Evolutionary conservation across 1,140 invertebrate species (phyloP), one percentile per base, ranked within the genome.

Genomic region (Medauroidea extradentata): DNA sequence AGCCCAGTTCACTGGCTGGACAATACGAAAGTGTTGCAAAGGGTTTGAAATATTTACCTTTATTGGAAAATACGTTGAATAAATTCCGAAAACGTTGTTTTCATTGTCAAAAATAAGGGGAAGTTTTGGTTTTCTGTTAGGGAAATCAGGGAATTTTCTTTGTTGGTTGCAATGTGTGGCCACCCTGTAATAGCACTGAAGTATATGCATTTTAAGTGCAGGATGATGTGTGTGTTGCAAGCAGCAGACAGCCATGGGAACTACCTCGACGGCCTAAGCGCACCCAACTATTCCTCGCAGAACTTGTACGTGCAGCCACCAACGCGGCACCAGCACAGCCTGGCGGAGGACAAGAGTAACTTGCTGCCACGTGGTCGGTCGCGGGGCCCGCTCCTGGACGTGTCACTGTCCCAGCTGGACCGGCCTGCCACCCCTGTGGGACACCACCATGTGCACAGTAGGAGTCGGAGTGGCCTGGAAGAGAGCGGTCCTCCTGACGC

Each of bases 261-360:
- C 53, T 69, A 71, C 54, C 58, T 71, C 44, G 69, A 72, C 39
- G 60, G 75, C 29, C 58, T 77, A 5, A 76, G 76, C 13, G 75
- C 73, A 2, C 73, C 76, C 16, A 79, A 82, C 63, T 93, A 93
- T 74, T 89, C 89, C 51, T 91, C 90, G 62, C 92, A 95, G 74
- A 95, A 95, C 75, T 75, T 94, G 13, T 94, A 95, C 67, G 93
- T 95, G 27, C 91, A 93, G 64, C 91, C 91, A 4, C 92, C 93
- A 0, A 91, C 89, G 1, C 78, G 88, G 60, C 75, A 74, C 57
- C 61, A 58, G 39, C 62, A 65, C 25, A 23, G 52, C 57, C 60
- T 71, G 9, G 72, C 75, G 53, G 84, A 88, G 60, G 85, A 87
- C 64, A 88, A 88, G 66, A 88, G 82, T 58, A 88, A 88, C 69